Conservation (phyloP, 1,140 invertebrate species). For the Reticulitermes speratus region DNA sequence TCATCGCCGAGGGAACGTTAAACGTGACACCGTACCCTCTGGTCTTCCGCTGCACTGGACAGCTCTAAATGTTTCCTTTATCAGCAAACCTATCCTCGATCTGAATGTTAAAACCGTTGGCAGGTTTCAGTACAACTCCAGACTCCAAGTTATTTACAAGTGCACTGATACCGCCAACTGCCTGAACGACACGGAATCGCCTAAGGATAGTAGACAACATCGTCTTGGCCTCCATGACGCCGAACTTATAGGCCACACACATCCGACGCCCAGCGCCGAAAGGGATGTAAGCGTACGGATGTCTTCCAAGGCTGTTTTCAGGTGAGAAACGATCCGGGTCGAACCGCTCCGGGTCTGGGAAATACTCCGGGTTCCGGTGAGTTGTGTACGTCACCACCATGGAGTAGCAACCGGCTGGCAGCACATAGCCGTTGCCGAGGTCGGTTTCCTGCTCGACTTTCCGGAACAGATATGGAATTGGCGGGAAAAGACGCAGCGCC, state of each 20-base stretch:
- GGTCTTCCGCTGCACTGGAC: no score
- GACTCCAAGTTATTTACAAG: not conserved
- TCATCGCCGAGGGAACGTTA: no score
- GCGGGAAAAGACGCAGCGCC: slow-evolving; percentile 25
- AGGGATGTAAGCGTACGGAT: slow-evolving; percentile 50
- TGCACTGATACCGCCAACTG: not conserved
- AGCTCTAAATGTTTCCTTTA: no score
- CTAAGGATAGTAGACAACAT: slow-evolving; percentile 26
- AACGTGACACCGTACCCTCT: no score
- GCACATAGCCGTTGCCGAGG: slow-evolving; percentile 30
- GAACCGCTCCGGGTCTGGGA: slow-evolving; percentile 57
- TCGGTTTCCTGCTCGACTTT: slow-evolving; percentile 1
- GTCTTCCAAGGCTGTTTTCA: slow-evolving; percentile 40
- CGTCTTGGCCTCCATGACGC: slow-evolving; percentile 29
- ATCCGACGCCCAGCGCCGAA: slow-evolving; percentile 20
- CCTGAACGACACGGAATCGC: not conserved
- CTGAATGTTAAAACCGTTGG: not conserved
- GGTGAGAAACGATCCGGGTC: slow-evolving; percentile 57
- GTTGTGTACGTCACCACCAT: slow-evolving; percentile 45
- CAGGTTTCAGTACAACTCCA: not conserved
- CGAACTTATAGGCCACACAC: slow-evolving; percentile 25
- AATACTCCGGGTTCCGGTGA: slow-evolving; percentile 52
- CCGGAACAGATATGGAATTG: not conserved
- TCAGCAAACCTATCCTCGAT: not conserved
- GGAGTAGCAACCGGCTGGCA: slow-evolving; percentile 48